These are phyloP conservation scores for Plagodis pulveraria DNA, from an alignment of 2,888 invertebrate genomes.

Conservation along the genomic window DNA sequence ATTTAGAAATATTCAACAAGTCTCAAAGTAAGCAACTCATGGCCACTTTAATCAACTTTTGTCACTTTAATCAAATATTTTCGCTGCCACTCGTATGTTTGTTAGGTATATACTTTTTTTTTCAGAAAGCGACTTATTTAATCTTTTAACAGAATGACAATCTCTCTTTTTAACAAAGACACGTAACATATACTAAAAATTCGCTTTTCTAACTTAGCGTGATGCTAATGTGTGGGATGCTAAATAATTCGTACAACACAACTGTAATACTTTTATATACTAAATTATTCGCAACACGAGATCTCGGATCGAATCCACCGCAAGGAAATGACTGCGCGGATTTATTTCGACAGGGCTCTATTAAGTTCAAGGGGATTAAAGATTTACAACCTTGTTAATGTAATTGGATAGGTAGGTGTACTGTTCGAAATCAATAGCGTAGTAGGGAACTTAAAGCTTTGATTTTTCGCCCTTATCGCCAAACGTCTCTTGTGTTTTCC, in stretches of 20 bases:
- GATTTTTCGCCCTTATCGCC: neutral
- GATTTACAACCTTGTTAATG: constrained; percentile 47
- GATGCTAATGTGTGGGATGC: too few relatives aligned
- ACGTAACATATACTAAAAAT: neutral
- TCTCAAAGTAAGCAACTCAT: too few relatives aligned
- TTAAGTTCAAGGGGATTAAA: constrained; percentile 40
- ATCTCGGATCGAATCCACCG: constrained; percentile 29
- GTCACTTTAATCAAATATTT: too few relatives aligned
- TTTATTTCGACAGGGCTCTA: constrained; percentile 49
- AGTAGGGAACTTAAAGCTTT: neutral
- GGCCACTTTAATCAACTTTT: too few relatives aligned
- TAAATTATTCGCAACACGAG: constrained; percentile 36
- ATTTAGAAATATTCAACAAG: too few relatives aligned
- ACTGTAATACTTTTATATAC: constrained; percentile 18
- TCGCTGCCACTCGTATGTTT: too few relatives aligned
- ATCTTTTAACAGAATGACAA: neutral
- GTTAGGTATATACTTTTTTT: too few relatives aligned
- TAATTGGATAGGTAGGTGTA: constrained; percentile 39
- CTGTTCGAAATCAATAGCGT: constrained; percentile 13
- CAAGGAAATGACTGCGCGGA: constrained; percentile 39
- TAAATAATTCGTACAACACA: constrained; percentile 12
- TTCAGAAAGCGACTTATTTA: too few relatives aligned
- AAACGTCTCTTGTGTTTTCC: too few relatives aligned
- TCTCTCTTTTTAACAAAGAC: neutral
- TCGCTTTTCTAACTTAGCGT: neutral